Evolutionary conservation across 2,797 vertebrate genomes (phyloP), one percentile per base, ranked within the genome.

Genomic region (Notolabrus celidotus): DNA sequence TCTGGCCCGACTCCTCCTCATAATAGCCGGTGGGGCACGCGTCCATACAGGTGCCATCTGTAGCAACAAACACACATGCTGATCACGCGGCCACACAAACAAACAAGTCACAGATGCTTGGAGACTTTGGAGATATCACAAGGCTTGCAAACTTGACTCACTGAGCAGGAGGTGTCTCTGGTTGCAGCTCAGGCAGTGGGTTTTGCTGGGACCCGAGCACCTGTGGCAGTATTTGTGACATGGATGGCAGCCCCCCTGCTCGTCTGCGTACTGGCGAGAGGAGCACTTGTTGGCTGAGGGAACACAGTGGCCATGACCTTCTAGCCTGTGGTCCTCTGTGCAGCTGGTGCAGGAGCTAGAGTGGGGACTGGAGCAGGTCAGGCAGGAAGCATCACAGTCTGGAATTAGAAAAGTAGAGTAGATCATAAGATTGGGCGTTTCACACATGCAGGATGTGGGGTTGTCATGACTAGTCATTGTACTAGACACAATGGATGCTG

Each of bases 331-430:
- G 54, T 89, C 94, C 7, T 94, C 92, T 64, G 41, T 87, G 74
- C 97, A 99, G 43, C 92, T 82, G 11, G 66, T 87, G 86, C 97
- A 99, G 57, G 79, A 82, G 39, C 72, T 76, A 0, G 87, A 60
- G 0, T 90, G 84, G 0, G 93, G 93, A 2, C 93, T 93, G 0
- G 51, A 74, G 77, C 97, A 99, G 66, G 90, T 94, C 22, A 77
- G 83, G 63, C 97, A 99, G n/a, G 92, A 93, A n/a, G 79, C 86
- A 15, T 94, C 89, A 36, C 97, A 99, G 15, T 90, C 97, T 99
- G 88, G n/a, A 69, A 20, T 51, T 54, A 8, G 57, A 51, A 43
- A 27, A 38, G 8, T 10, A 4, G 20, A 43, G 14, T 5, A 47
- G 15, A 25, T 25, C 22, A 46, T 46, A 6, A 22, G 5, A 12